Evolutionary conservation across 2,113 vertebrate genomes (phyloP).

Genomic region (Psammodynastes pulverulentus): DNA sequence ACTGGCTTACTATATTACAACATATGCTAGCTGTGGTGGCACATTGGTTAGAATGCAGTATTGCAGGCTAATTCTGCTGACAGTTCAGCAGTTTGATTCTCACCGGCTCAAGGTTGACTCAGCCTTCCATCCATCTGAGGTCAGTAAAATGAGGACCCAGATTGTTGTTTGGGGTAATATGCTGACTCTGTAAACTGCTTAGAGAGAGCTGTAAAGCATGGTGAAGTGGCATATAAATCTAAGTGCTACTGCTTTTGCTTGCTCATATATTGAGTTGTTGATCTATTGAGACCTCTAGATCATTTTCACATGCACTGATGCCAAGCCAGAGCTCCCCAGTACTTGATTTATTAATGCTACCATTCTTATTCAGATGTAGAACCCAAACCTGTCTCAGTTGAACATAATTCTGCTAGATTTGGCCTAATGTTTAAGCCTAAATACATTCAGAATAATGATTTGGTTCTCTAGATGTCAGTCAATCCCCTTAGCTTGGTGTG

Average conservation of each 20-base stretch:
- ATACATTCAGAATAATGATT: not conserved
- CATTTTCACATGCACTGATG: not conserved
- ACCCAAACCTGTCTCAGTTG: not conserved
- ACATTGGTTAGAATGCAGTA: too few species aligned
- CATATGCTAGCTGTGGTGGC: not conserved
- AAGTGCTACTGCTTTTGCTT: not conserved
- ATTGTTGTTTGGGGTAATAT: too few species aligned
- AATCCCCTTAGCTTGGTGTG: not conserved
- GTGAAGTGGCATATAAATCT: too few species aligned
- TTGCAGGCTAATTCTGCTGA: too few species aligned
- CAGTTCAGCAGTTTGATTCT: too few species aligned
- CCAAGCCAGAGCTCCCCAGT: not conserved
- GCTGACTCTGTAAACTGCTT: too few species aligned
- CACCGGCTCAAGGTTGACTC: too few species aligned
- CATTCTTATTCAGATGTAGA: not conserved
- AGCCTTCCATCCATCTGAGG: too few species aligned
- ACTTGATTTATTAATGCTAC: not conserved
- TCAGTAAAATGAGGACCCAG: too few species aligned
- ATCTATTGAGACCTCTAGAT: not conserved
- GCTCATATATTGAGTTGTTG: not conserved
- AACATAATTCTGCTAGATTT: not conserved
- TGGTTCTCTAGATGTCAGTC: not conserved
- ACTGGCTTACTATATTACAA: not conserved
- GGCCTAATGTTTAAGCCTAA: not conserved
- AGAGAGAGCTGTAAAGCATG: too few species aligned